Conservation (phyloP, 2,113 vertebrate genomes). For the Poeciliopsis turrubarensis region DNA sequence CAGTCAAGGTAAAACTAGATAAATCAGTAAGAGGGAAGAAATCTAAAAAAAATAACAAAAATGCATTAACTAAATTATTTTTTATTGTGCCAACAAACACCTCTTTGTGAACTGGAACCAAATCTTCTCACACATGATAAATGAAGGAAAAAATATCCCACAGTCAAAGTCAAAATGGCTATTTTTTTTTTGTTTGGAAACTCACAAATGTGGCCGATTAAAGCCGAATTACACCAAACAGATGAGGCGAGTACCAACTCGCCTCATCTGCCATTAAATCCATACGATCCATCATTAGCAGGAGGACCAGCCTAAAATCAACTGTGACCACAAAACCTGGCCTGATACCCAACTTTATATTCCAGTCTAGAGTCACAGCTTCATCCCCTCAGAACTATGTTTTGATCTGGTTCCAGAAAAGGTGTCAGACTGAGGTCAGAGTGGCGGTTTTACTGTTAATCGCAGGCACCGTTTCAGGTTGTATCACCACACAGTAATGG, state of each 20-base stretch:
- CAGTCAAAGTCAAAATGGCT: conserved; percentile 19
- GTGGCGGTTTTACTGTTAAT: conserved; percentile 64
- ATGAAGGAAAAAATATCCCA: conserved; percentile 19
- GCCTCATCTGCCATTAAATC: conserved; percentile 37
- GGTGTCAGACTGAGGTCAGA: conserved; percentile 22
- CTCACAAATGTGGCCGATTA: conserved; percentile 39
- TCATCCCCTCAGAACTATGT: conserved; percentile 18
- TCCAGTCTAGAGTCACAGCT: conserved; percentile 54
- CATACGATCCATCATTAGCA: conserved; percentile 59
- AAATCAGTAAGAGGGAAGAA: neutral
- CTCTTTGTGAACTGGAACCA: conserved; percentile 33
- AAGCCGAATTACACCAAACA: conserved; percentile 28
- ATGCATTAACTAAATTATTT: neutral
- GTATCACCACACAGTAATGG: conserved; percentile 50
- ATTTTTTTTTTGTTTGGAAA: conserved; percentile 38
- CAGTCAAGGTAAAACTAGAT: too few species aligned
- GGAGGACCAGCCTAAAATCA: conserved; percentile 21
- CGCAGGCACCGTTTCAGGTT: conserved; percentile 22
- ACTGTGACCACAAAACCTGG: conserved; percentile 31
- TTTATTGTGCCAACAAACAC: conserved; percentile 4
- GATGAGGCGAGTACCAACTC: conserved; percentile 16
- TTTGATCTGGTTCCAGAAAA: conserved; percentile 49
- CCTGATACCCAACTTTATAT: conserved; percentile 55
- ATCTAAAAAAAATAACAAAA: neutral
- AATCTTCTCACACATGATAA: conserved; percentile 25